These are phyloP conservation scores for Eptesicus fuscus DNA, from an alignment of 2,113 vertebrate species.

Conservation along the genomic window DNA sequence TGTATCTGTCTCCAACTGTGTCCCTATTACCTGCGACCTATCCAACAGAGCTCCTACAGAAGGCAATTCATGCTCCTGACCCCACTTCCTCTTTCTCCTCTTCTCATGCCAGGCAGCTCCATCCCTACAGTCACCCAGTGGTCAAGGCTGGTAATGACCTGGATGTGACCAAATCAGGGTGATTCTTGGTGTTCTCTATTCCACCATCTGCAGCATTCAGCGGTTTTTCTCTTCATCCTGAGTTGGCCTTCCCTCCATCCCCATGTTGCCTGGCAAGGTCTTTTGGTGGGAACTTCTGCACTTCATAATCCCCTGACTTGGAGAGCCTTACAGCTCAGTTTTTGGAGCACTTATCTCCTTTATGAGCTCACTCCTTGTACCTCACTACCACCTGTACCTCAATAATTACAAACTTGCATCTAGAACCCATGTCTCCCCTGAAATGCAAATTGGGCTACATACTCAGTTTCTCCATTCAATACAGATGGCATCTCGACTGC, in stretches of 20 bases:
- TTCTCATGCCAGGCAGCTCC: not conserved
- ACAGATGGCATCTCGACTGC: accelerated
- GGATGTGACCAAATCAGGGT: not conserved
- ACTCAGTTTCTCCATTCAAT: not conserved
- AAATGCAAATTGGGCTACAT: not conserved
- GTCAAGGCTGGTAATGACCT: not conserved
- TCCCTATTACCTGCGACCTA: not conserved
- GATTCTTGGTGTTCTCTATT: not conserved
- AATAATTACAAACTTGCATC: not conserved
- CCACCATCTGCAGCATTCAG: not conserved
- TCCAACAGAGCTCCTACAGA: not conserved
- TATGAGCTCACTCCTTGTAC: not conserved
- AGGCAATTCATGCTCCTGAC: not conserved
- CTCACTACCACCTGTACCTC: not conserved
- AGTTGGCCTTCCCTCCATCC: not conserved
- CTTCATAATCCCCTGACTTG: not conserved
- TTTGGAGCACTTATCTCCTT: too few species aligned
- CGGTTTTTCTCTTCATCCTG: not conserved
- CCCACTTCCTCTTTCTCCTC: not conserved
- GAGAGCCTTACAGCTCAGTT: not conserved
- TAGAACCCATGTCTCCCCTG: not conserved
- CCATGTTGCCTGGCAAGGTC: not conserved
- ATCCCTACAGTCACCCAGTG: not conserved
- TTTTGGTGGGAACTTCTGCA: not conserved
- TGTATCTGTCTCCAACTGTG: not conserved